Conservation (phyloP, 1,140 invertebrate genomes). For the Sipha flava region DNA sequence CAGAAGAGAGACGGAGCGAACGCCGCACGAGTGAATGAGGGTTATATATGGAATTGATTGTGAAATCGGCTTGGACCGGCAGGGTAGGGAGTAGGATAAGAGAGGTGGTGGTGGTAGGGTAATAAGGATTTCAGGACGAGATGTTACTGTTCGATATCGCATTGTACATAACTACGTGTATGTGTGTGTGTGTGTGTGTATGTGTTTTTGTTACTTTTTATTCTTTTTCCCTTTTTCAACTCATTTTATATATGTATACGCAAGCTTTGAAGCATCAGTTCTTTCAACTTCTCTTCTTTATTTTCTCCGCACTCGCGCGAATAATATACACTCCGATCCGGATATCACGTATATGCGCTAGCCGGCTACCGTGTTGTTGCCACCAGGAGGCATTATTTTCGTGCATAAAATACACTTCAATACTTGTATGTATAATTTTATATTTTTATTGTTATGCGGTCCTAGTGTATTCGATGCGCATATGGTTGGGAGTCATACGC, state of each 20-base stretch:
- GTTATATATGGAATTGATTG: slow-evolving; percentile 14
- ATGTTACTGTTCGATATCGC: slow-evolving; percentile 14
- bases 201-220: slow-evolving; percentile 1
- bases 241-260: not conserved
- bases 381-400: too few species aligned
- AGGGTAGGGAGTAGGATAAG: not conserved
- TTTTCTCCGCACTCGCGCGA: too few species aligned
- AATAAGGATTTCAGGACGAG: slow-evolving; percentile 24
- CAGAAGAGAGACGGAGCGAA: not conserved
- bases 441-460: too few species aligned
- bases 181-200: not conserved
- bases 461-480: too few species aligned
- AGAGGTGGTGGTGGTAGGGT: not conserved
- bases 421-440: too few species aligned
- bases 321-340: too few species aligned
- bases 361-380: too few species aligned
- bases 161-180: not conserved
- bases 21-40: not conserved
- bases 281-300: too few species aligned
- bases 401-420: too few species aligned
- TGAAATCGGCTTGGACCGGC: not conserved
- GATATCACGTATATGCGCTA: too few species aligned
- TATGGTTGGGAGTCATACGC: too few species aligned
- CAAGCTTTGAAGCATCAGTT: too few species aligned
- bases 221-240: not conserved